These are phyloP conservation scores for Haplotaxodon microlepis DNA, from an alignment of 2,113 vertebrate species.

Conservation along the genomic window DNA sequence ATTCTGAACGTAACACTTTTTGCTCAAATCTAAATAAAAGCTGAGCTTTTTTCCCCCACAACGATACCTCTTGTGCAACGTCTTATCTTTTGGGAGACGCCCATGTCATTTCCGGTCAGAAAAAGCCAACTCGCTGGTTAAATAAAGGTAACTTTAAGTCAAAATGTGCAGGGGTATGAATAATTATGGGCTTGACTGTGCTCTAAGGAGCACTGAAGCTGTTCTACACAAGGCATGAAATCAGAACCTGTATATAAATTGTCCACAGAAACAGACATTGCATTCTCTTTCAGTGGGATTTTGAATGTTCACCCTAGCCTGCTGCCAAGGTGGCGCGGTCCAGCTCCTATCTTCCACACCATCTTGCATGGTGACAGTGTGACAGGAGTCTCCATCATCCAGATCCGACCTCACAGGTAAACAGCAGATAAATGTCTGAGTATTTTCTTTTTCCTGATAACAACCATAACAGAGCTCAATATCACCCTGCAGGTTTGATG, in stretches of 20 bases:
- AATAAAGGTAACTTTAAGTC: neutral
- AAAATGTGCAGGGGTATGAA: fast-evolving
- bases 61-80: fast-evolving
- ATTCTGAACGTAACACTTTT: neutral
- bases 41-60: neutral
- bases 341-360: conserved; percentile 87
- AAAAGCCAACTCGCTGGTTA: neutral
- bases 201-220: neutral
- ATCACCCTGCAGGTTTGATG: conserved; percentile 79
- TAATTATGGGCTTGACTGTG: neutral
- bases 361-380: conserved; percentile 82
- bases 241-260: neutral
- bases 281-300: conserved; percentile 72
- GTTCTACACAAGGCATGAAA: neutral
- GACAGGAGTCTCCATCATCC: conserved; percentile 91
- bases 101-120: neutral
- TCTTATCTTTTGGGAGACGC: neutral
- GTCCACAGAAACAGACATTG: fast-evolving
- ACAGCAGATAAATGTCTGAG: fast-evolving
- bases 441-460: neutral
- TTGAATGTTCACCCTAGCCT: conserved; percentile 93
- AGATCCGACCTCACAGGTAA: conserved; percentile 87
- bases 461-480: neutral
- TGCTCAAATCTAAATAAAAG: neutral
- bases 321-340: conserved; percentile 90